Conservation (phyloP, 2,888 invertebrate species). For the Operophtera brumata region DNA sequence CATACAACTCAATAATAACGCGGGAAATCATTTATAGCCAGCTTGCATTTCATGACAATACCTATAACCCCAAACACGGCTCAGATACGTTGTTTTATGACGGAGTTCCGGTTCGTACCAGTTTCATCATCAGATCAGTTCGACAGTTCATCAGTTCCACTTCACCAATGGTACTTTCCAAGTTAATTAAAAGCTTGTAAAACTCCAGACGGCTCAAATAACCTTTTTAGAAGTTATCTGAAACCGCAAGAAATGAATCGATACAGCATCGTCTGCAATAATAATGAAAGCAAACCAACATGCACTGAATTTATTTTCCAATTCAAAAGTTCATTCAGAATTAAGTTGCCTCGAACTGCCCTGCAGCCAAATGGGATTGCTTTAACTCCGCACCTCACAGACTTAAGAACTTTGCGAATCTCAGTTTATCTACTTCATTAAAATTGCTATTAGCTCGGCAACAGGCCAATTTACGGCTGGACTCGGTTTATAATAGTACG, state of each 20-base stretch:
- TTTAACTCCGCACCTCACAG: conserved; percentile 54
- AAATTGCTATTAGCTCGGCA: conserved; percentile 21
- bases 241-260: conserved; percentile 33
- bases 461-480: conserved; percentile 19
- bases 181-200: too few relatives aligned
- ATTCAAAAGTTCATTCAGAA: conserved; percentile 65
- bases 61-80: too few relatives aligned
- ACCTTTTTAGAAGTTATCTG: conserved; percentile 23
- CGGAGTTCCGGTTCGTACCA: too few relatives aligned
- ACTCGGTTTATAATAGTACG: background rate
- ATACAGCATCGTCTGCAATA: conserved; percentile 43
- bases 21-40: too few relatives aligned
- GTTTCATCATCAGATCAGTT: too few relatives aligned
- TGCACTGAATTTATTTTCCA: conserved; percentile 62
- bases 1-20: too few relatives aligned
- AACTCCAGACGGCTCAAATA: too few relatives aligned
- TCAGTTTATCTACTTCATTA: conserved; percentile 23
- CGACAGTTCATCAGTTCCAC: too few relatives aligned
- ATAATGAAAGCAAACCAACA: conserved; percentile 55
- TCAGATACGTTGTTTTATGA: too few relatives aligned
- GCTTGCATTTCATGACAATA: too few relatives aligned
- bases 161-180: too few relatives aligned
- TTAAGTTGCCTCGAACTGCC: conserved; percentile 46
- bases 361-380: conserved; percentile 64
- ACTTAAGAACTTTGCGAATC: conserved; percentile 37